Evolutionary conservation across 92 coral and sea anemone species (phyloP).

Genomic region (Bergia sp.): DNA sequence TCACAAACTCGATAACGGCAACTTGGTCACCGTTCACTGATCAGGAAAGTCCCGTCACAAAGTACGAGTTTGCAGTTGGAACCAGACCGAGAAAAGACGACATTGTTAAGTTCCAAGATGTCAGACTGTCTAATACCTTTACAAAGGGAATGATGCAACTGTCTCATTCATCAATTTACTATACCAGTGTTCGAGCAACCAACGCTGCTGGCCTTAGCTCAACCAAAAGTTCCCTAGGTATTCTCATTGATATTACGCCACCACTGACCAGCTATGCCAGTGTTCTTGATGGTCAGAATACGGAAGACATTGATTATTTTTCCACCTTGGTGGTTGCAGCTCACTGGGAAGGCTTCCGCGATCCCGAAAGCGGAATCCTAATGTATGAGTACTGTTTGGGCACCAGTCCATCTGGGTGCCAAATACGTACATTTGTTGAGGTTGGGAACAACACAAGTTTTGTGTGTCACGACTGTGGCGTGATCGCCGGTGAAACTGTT

Average conservation of each 20-base stretch:
- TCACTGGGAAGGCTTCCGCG: constrained; percentile 68
- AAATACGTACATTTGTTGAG: constrained; percentile 33
- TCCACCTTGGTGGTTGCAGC: constrained; percentile 52
- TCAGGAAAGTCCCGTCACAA: constrained; percentile 65
- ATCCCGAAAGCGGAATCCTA: constrained; percentile 73
- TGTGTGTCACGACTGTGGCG: constrained; percentile 3
- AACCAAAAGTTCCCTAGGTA: constrained; percentile 47
- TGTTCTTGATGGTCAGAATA: constrained; percentile 59
- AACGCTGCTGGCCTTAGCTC: constrained; percentile 72
- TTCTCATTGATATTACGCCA: constrained; percentile 66
- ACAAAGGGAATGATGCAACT: constrained; percentile 43
- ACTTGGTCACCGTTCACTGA: constrained; percentile 71
- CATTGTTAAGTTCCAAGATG: constrained; percentile 45
- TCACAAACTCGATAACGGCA: constrained; percentile 35
- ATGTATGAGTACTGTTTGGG: constrained; percentile 68
- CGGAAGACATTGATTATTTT: constrained; percentile 57
- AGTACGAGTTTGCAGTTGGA: constrained; percentile 68
- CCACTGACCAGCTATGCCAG: constrained; percentile 53
- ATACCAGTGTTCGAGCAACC: constrained; percentile 64
- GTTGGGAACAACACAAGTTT: background rate
- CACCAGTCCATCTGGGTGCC: constrained; percentile 69
- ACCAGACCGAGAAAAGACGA: constrained; percentile 54
- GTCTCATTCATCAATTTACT: constrained; percentile 44
- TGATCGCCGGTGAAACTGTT: constrained; percentile 26
- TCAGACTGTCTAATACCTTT: constrained; percentile 50